Base-by-base conservation (phyloP, 1,140 invertebrate species). In the Brachionus rubens region DNA sequence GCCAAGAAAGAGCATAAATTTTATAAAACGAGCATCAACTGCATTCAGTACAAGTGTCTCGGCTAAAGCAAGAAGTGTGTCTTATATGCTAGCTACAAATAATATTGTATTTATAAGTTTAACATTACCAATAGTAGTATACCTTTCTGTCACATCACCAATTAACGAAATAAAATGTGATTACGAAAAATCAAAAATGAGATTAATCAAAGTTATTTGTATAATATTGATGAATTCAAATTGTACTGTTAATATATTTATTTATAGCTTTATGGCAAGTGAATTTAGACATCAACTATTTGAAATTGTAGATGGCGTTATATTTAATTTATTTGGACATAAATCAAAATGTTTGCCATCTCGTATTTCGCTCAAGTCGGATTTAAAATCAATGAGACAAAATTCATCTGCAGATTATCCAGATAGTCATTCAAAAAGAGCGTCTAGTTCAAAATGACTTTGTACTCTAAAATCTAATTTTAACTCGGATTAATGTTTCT, bases 151-250 rank as follows among this genome's bases (percentile, higher is more conserved):
- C 10, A 4, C 28, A n/a, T 10, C n/a, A 47, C 36, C 48, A 2
- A 24, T 75, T 10, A 28, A 50, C 16, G 6, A 75, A 46, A 12
- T 19, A n/a, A 19, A 16, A 28, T 54, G 48, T 46, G 30, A 56
- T 3, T 75, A 75, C 47, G 48, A 54, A n/a, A 54, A 46, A 47
- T 3, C 14, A 7, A 41, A 46, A 28, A 9, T 54, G 19, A 26
- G 33, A 30, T 47, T 75, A 43, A 56, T 75, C 14, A 75, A 75
- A 75, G 36, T 75, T 28, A 21, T 75, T 30, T 75, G 72, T 59
- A 75, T 75, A 30, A 75, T 75, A 16, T 59, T 75, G 28, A 75
- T 75, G 72, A 75, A 75, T 75, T 54, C 33, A 28, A 75, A 75
- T 47, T 54, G 48, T 47, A 40, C 48, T 30, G 33, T 75, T 40